These are phyloP conservation scores for Synchiropus splendidus DNA, from an alignment of 2,113 vertebrate genomes.

Conservation along the genomic window DNA sequence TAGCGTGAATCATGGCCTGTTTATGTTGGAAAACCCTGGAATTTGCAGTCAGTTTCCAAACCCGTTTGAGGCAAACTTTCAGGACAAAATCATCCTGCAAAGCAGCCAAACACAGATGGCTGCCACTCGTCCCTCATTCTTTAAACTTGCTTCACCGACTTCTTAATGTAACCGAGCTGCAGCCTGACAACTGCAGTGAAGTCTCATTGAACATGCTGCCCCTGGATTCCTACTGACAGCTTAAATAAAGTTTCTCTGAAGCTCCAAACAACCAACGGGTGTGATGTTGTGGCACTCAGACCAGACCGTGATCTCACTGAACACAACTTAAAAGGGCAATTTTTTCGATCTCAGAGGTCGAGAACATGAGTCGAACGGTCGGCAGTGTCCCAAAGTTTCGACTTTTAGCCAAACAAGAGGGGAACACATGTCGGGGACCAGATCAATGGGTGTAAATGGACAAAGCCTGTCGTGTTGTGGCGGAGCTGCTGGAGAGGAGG, in stretches of 20 bases:
- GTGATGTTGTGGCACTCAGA: not conserved
- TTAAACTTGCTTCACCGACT: no score
- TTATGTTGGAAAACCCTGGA: no score
- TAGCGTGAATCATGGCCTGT: no score
- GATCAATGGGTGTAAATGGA: slow-evolving; percentile 71
- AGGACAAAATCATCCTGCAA: no score
- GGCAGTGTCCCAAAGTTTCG: slow-evolving; percentile 44
- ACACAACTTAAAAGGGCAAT: slow-evolving; percentile 12
- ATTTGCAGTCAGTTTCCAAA: no score
- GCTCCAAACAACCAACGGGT: not conserved
- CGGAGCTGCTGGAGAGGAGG: slow-evolving; percentile 37
- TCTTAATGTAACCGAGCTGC: no score
- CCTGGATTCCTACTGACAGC: not conserved
- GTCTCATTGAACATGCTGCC: no score
- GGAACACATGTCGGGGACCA: slow-evolving; percentile 57
- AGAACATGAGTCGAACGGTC: slow-evolving; percentile 45
- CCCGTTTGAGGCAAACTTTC: no score
- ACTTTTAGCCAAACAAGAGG: slow-evolving; percentile 62
- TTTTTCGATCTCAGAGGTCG: slow-evolving; percentile 28
- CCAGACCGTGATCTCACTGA: slow-evolving; percentile 16
- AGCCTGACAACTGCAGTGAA: no score
- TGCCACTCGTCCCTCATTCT: no score
- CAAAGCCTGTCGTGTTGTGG: slow-evolving; percentile 62
- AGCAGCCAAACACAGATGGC: no score
- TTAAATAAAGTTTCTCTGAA: not conserved